These are phyloP conservation scores for Eupithecia inturbata DNA, from an alignment of 2,888 invertebrate species.

Conservation along the genomic window DNA sequence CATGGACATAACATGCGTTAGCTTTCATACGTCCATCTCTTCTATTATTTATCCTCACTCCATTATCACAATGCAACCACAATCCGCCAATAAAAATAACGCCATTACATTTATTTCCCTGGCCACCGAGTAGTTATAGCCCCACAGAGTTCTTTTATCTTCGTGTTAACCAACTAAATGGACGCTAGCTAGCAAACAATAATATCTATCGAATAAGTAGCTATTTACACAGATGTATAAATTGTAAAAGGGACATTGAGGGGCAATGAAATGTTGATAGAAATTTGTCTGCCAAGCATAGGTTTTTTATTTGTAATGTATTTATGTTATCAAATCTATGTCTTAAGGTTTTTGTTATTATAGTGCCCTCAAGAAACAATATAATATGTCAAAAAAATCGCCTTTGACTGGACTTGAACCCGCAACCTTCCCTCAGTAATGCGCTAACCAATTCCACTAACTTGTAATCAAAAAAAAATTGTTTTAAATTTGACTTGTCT, in stretches of 20 bases:
- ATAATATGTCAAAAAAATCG: too few relatives aligned
- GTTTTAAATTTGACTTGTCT: too few relatives aligned
- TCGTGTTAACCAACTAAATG: slow-evolving; percentile 6
- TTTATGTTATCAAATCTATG: too few relatives aligned
- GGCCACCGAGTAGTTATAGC: background rate
- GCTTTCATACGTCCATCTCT: background rate
- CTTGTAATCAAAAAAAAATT: too few relatives aligned
- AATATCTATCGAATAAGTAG: slow-evolving; percentile 6
- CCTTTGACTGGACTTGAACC: too few relatives aligned
- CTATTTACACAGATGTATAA: background rate
- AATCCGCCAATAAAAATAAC: background rate
- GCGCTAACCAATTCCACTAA: too few relatives aligned
- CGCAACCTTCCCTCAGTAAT: too few relatives aligned
- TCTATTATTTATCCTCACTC: background rate
- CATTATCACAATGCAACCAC: slow-evolving; percentile 7
- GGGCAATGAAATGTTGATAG: too few relatives aligned
- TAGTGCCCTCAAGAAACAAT: too few relatives aligned
- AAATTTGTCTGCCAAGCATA: too few relatives aligned
- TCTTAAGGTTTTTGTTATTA: too few relatives aligned
- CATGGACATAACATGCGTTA: background rate
- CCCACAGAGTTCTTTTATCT: slow-evolving; percentile 10
- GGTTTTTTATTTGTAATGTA: background rate
- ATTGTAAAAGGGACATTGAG: background rate
- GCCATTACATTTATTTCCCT: slow-evolving; percentile 10
- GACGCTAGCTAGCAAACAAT: slow-evolving; percentile 6